Evolutionary conservation across 30 jellyfish, hydroid and myxozoan species (phyloP), one percentile per base, ranked within the genome.

Genomic region (Sanderia malayensis): DNA sequence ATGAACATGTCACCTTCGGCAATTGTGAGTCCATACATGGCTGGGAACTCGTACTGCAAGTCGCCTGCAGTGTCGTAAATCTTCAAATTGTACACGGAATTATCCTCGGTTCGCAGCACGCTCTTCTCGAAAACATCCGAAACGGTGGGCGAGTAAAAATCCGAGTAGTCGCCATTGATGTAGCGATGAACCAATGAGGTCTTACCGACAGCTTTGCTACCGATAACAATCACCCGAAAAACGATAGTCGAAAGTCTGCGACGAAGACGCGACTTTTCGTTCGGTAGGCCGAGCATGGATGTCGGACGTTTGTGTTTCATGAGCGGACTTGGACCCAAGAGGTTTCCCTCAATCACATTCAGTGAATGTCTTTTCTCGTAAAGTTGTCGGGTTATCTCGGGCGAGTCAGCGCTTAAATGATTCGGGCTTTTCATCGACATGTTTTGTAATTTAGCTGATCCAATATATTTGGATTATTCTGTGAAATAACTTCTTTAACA

Each of bases 51-150:
- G 52, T 46, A 73, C 67, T 74, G 87, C 74, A 83, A 29, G 19
- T 71, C 81, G 0, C 95, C 95, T 22, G 82, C 86, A 8, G 88
- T 73, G 70, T 83, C 95, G 82, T 67, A 46, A 29, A 83, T 65
- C 81, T 73, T 72, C 31, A 83, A 67, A 76, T 52, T 37, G 20
- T 62, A 71, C 59, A 62, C 44, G 15, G 68, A 88, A 13, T 67
- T 67, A 28, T 77, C 88, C 29, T 73, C 84, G 31, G 60, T 57
- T 58, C 95, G 75, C 74, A 28, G 31, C 19, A 83, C 65, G 2
- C 79, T 65, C 47, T 73, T 72, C 64, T 83, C 95, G 58, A 44
- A 83, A 21, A 73, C 52, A 49, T 83, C 95, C 22, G 85, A 73
- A 15, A 83, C 95, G 0, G 95, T 83, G n/a, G 87, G 84, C 33